Evolutionary conservation across 2,113 vertebrate species (phyloP).

Genomic region (Calidris pugnax): DNA sequence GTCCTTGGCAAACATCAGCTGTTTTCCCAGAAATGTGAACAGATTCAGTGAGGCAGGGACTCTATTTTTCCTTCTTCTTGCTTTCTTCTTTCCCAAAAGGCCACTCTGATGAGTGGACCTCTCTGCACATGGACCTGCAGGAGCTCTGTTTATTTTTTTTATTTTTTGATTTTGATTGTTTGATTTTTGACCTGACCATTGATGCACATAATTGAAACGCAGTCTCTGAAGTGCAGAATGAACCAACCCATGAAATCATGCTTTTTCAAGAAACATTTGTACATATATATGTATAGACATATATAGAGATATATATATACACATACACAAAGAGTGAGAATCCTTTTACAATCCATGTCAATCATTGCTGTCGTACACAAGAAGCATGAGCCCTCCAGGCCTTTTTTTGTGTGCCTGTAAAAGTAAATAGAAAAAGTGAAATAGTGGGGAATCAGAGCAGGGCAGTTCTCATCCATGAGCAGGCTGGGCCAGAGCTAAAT

Average conservation of each 20-base stretch:
- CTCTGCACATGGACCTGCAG: not conserved
- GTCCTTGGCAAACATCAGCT: not conserved
- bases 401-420: not conserved
- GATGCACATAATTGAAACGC: not conserved
- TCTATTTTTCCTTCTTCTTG: not conserved
- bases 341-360: not conserved
- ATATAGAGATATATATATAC: not conserved
- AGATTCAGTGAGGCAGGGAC: not conserved
- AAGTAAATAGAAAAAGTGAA: not conserved
- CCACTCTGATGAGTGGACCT: not conserved
- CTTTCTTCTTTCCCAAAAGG: not conserved
- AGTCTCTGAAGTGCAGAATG: not conserved
- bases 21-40: not conserved
- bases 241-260: not conserved
- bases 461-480: not conserved
- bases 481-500: not conserved
- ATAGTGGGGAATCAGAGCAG: not conserved
- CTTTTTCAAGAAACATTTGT: not conserved
- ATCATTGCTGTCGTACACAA: not conserved
- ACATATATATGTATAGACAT: fast-evolving
- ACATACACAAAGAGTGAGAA: not conserved
- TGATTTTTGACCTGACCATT: not conserved
- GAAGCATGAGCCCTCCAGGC: not conserved
- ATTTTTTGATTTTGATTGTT: too few relatives aligned
- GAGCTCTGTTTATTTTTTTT: not conserved